phyloP scores from a whole-genome alignment of 2,797 vertebrate species.

The Orestias chungarensis region DNA sequence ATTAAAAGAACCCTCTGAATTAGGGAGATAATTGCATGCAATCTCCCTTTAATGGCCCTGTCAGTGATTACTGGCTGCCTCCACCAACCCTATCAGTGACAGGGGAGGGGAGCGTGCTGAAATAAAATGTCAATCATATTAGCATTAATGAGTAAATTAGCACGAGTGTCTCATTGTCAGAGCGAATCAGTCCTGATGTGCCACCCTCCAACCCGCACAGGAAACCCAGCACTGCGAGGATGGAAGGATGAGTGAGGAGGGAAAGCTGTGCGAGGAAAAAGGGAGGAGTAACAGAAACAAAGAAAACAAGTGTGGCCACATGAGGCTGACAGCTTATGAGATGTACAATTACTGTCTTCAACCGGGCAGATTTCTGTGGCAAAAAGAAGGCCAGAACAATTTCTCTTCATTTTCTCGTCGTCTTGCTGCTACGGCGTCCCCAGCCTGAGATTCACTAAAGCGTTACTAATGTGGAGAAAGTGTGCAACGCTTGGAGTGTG shows the following conservation, averaged over 20 bases:
- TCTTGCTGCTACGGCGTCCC: background rate
- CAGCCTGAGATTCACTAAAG: background rate
- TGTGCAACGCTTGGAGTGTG: conserved; percentile 12
- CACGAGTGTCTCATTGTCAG: conserved; percentile 91
- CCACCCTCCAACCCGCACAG: conserved; percentile 62
- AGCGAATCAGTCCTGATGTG: conserved; percentile 88
- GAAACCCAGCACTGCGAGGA: conserved; percentile 49
- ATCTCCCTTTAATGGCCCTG: conserved; percentile 84
- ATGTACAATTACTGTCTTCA: conserved; percentile 63
- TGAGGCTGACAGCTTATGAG: conserved; percentile 63
- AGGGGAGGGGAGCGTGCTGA: conserved; percentile 66
- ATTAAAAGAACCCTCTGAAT: conserved; percentile 93
- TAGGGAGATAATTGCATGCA: conserved; percentile 91
- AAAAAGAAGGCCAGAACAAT: conserved; percentile 36
- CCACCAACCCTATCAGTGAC: conserved; percentile 75
- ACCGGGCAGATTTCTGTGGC: conserved; percentile 32
- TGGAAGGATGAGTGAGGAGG: conserved; percentile 24
- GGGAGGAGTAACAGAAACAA: conserved; percentile 47
- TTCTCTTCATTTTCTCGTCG: conserved; percentile 43
- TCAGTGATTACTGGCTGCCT: conserved; percentile 83
- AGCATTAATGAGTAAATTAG: conserved; percentile 93
- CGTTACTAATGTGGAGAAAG: conserved; percentile 13
- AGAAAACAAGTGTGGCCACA: conserved; percentile 64
- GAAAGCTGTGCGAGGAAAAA: conserved; percentile 16
- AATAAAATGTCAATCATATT: conserved; percentile 93